Evolutionary conservation across 2,113 vertebrate genomes (phyloP).

Genomic region (Lutjanus erythropterus): DNA sequence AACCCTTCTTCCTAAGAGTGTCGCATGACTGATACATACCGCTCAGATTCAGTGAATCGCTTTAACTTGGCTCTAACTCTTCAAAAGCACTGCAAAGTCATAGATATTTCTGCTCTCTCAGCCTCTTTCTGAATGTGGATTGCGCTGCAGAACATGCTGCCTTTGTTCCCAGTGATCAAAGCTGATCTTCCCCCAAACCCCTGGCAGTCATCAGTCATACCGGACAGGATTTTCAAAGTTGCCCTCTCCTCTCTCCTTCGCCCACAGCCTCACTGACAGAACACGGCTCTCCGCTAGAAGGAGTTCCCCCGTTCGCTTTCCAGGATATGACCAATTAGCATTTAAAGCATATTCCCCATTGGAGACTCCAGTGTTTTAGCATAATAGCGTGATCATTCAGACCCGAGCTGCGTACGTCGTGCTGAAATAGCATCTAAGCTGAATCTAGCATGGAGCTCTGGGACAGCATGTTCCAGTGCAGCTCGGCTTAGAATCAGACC

Average conservation of each 20-base stretch:
- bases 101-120: slow-evolving; percentile 10
- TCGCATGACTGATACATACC: not conserved
- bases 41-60: slow-evolving; percentile 1
- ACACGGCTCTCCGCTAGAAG: slow-evolving; percentile 16
- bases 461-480: slow-evolving; percentile 48
- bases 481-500: slow-evolving; percentile 24
- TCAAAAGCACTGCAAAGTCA: not conserved
- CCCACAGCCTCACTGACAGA: slow-evolving; percentile 17
- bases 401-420: slow-evolving; percentile 1
- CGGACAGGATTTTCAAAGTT: slow-evolving; percentile 31
- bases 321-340: slow-evolving; percentile 52
- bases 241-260: slow-evolving; percentile 2
- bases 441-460: slow-evolving; percentile 31
- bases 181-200: slow-evolving; percentile 31
- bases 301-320: slow-evolving; percentile 41
- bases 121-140: not conserved
- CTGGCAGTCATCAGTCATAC: slow-evolving; percentile 49
- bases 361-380: slow-evolving; percentile 28
- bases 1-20: too few relatives aligned
- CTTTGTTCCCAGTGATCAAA: slow-evolving; percentile 51
- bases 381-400: slow-evolving; percentile 45
- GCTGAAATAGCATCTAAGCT: slow-evolving; percentile 30
- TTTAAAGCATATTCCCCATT: slow-evolving; percentile 43
- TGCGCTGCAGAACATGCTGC: slow-evolving; percentile 15
- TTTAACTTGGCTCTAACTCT: slow-evolving; percentile 16